phyloP scores from a whole-genome alignment of 2,113 vertebrate species.

The Cebus imitator region DNA sequence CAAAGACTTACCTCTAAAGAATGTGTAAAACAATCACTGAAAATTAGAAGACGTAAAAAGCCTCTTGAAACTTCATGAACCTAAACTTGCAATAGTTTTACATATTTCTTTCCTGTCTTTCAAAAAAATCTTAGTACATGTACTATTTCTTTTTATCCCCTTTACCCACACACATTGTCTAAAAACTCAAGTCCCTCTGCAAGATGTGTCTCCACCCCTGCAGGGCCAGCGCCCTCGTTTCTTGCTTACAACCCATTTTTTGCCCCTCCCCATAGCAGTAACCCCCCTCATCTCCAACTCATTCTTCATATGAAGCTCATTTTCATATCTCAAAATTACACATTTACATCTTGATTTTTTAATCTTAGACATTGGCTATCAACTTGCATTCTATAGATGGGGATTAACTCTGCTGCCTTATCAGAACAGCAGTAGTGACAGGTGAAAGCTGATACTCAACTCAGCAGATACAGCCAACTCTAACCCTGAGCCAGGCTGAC shows the following conservation, averaged over 20 bases:
- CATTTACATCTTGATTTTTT: background rate
- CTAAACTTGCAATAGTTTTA: background rate
- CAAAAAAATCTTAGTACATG: background rate
- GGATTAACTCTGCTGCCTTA: background rate
- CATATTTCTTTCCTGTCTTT: background rate
- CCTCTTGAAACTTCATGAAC: background rate
- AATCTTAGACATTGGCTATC: background rate
- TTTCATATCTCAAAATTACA: background rate
- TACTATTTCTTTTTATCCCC: background rate
- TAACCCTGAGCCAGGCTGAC: background rate
- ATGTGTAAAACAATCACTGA: background rate
- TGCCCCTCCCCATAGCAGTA: too few relatives aligned
- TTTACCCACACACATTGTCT: background rate
- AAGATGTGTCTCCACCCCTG: background rate
- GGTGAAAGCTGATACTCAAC: background rate
- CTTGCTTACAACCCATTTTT: accelerated
- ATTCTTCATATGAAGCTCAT: background rate
- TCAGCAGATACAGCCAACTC: background rate
- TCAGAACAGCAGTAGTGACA: background rate
- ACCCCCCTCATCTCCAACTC: background rate
- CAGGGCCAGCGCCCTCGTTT: accelerated
- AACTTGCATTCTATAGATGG: background rate
- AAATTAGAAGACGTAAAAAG: background rate
- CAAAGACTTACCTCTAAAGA: background rate
- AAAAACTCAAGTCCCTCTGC: background rate